Evolutionary conservation across 2,888 invertebrate species (phyloP).

Genomic region (Fragum fragum): DNA sequence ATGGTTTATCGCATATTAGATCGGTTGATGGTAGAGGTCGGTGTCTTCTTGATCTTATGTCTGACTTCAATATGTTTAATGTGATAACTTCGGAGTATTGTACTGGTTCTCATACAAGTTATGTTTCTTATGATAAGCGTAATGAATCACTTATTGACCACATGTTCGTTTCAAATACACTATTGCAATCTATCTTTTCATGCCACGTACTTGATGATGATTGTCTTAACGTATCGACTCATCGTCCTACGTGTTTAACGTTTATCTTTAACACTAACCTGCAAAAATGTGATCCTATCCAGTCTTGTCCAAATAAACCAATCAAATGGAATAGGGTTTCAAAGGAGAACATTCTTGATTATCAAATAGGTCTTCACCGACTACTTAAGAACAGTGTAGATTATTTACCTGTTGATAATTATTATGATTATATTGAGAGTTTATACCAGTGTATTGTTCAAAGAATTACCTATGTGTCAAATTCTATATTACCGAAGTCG

Average conservation of each 20-base stretch:
- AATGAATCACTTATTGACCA: background rate
- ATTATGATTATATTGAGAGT: background rate
- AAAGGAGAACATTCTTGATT: background rate
- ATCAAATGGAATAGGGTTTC: background rate
- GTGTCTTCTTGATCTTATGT: background rate
- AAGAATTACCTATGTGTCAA: too few species aligned
- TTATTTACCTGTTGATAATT: background rate
- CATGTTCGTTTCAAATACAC: background rate
- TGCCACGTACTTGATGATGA: constrained; percentile 18
- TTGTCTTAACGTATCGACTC: background rate
- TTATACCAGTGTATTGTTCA: background rate
- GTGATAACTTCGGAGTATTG: background rate
- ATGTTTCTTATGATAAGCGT: background rate
- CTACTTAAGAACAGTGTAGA: background rate
- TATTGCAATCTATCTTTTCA: background rate
- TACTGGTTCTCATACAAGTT: background rate
- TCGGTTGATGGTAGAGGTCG: background rate
- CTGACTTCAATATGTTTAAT: constrained; percentile 4
- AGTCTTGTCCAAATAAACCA: background rate
- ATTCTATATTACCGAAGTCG: too few species aligned
- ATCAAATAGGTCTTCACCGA: background rate
- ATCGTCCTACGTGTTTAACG: background rate
- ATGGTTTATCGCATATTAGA: background rate
- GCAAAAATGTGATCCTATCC: background rate
- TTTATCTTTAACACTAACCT: background rate